Evolutionary conservation across 2,888 invertebrate genomes (phyloP), one percentile per base, ranked within the genome.

Genomic region (Chrysolina americana): DNA sequence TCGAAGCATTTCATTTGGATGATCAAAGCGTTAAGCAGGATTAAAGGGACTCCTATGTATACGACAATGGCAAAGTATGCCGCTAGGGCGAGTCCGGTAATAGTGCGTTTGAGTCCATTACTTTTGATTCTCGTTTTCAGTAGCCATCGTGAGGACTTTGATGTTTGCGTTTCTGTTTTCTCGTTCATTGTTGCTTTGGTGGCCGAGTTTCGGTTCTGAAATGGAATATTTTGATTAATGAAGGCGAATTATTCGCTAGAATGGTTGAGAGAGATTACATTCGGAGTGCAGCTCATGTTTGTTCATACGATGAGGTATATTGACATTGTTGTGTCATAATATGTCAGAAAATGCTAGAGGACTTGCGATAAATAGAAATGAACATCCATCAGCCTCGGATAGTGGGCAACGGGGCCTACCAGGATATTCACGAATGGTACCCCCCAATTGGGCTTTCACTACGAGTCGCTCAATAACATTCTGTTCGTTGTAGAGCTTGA

Each of bases 1-100:
- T 96, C 95, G 89, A 98, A 99, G 89, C 99, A 99, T 91, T 98
- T 98, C 76, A 99, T 95, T 92, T 99, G 99, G 2, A 99, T 96
- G 71, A 94, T 90, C 79, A 99, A 91, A 0, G 97, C 96, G 95
- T 96, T 94, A 70, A 96, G 92, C 93, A 98, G 97, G 65, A 99
- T 91, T 78, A 96, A 96, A 77, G 98, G 89, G 13, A 98, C 98
- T 50, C 99, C 99, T 15, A 95, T 92, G 87, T 96, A 97, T 85
- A 99, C 96, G 77, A 98, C 92, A 69, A 97, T 89, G 78, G 94
- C 93, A 89, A 99, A 99, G 13, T 92, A 93, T 77, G 92, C 93
- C 84, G 99, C 96, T 96, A 99, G 97, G 79, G 97, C 89, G 92
- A 95, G 93, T 65, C 97, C 95, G 86, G 98, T 98, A 83, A 99